Conservation (phyloP, 2,888 invertebrate genomes). For the Tenodera sinensis region DNA sequence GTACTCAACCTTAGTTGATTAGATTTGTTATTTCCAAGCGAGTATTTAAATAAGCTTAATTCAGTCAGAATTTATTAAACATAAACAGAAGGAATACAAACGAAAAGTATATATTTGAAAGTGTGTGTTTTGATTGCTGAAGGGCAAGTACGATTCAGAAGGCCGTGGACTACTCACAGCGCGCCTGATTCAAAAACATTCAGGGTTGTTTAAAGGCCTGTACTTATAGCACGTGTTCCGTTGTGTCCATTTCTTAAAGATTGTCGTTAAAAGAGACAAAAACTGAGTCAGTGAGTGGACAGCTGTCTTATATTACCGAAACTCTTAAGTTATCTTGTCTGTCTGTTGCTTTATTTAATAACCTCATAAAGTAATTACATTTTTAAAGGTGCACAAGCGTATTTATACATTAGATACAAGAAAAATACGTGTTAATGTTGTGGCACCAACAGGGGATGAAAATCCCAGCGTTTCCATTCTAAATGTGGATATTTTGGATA, state of each 20-base stretch:
- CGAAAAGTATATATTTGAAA: neutral
- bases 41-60: neutral
- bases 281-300: neutral
- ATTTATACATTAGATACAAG: neutral
- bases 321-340: neutral
- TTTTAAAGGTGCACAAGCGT: neutral
- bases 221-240: neutral
- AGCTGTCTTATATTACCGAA: neutral
- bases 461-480: conserved; percentile 21
- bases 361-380: neutral
- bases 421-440: neutral
- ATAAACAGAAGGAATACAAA: neutral
- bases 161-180: neutral
- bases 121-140: neutral
- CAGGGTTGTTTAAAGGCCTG: neutral
- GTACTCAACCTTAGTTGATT: neutral
- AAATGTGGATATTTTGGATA: conserved; percentile 30
- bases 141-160: neutral
- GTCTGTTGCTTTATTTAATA: neutral
- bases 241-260: neutral
- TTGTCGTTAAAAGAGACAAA: neutral
- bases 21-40: neutral
- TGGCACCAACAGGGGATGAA: neutral
- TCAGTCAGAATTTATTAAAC: neutral
- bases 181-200: neutral